Base-by-base conservation (phyloP, 2,888 invertebrate species). In the Neoascia interrupta region DNA sequence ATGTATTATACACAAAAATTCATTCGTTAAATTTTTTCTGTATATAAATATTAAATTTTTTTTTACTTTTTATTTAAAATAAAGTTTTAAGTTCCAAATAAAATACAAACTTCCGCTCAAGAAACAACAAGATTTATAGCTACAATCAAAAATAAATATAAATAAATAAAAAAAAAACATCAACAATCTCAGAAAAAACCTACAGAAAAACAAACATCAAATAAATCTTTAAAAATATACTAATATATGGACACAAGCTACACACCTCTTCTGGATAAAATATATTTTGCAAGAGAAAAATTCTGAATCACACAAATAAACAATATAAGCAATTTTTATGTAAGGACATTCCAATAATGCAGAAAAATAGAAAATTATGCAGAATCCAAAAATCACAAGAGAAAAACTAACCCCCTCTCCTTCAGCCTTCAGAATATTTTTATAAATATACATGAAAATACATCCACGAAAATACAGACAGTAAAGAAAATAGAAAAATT, bases 371-470 rank as follows among this genome's bases (percentile, higher is more conserved):
- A 34, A 43, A 39, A 61, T 34, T 51, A 15, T 70, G 60, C 54
- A 72, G 76, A 63, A 53, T 58, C 36, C 51, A 72, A 61, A 66
- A 47, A 39, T 31, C 69, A 75, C 74, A 81, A 76, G 74, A 76
- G 70, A 74, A 70, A 63, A 81, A 81, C 72, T 79, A 79, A 81
- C 74, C 81, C 82, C 72, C 76, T 75, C 81, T 79, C 76, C 72
- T 81, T 76, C 76, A 73, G 72, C 73, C 81, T 80, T 80, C 80
- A 80, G 74, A 80, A 80, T 60, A 60, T 72, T 45, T 43, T 81
- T 79, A 81, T 73, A 81, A 53, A 64, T 58, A 79, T 80, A 82
- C 74, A 75, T 70, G 68, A 81, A 68, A 66, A 61, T 76, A 75
- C 75, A 72, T 70, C 81, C 81, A 75, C 53, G 75, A 69, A 74